Evolutionary conservation across 2,888 invertebrate genomes (phyloP).

Genomic region (Conomelus anceps): DNA sequence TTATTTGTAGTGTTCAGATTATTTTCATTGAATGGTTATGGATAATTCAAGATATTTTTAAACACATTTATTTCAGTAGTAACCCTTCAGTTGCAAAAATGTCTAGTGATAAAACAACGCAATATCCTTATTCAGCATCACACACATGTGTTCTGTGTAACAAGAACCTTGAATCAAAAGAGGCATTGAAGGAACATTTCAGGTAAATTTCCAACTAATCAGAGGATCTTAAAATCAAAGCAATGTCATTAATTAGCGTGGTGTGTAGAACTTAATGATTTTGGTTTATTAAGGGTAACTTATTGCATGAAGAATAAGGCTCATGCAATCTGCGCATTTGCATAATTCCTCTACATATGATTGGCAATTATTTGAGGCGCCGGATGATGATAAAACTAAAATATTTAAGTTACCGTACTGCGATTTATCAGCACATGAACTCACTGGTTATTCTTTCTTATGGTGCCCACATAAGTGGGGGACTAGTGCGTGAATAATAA

Average conservation of each 20-base stretch:
- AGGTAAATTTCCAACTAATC: slow-evolving; percentile 38
- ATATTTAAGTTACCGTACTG: no score
- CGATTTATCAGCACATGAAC: no score
- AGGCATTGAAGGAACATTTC: slow-evolving; percentile 55
- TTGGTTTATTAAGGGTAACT: no score
- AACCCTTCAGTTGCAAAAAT: not conserved
- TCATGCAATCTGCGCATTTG: no score
- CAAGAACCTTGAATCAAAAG: slow-evolving; percentile 50
- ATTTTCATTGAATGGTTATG: not conserved
- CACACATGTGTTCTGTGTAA: slow-evolving; percentile 51
- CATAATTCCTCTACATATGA: no score
- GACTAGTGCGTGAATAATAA: no score
- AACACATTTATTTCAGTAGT: not conserved
- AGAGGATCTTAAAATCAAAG: not conserved
- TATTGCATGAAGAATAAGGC: no score
- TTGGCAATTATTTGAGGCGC: no score
- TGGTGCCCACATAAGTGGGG: no score
- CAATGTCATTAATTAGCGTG: not conserved
- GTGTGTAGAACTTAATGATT: no score
- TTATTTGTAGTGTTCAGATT: not conserved
- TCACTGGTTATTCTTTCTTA: no score
- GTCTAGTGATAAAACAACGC: not conserved
- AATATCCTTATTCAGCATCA: not conserved
- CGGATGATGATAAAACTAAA: no score
- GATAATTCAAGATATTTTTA: not conserved